These are phyloP conservation scores for Sparidentex hasta DNA, from an alignment of 2,797 vertebrate species.

Conservation along the genomic window DNA sequence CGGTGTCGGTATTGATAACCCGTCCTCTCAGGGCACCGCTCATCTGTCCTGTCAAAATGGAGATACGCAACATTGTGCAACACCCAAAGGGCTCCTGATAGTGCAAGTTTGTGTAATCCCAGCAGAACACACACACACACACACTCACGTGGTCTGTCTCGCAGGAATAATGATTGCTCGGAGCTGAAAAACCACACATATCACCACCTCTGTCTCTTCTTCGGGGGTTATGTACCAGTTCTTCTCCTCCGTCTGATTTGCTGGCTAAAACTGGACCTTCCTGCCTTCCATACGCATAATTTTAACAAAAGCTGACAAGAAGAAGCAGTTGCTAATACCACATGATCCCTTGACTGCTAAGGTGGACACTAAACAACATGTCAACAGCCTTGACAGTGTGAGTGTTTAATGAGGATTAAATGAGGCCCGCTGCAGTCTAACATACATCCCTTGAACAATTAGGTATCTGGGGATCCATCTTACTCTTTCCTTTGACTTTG, in stretches of 20 bases:
- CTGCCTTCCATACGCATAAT: neutral
- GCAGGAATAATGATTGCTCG: neutral
- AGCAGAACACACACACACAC: conserved; percentile 14
- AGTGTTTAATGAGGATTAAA: conserved; percentile 24
- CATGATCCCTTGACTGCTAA: neutral
- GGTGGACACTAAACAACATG: neutral
- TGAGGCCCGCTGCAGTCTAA: conserved; percentile 12
- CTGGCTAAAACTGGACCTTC: conserved; percentile 11
- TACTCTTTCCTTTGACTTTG: conserved; percentile 4
- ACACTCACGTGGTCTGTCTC: neutral
- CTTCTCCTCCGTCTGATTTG: neutral
- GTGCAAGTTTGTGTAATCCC: conserved; percentile 46
- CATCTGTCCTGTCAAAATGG: conserved; percentile 47
- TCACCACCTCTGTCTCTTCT: neutral
- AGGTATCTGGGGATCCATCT: conserved; percentile 1
- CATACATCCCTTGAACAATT: conserved; percentile 11
- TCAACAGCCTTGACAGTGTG: conserved; percentile 21
- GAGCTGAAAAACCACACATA: conserved; percentile 8
- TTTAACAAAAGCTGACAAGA: conserved; percentile 17
- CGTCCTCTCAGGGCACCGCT: conserved; percentile 4
- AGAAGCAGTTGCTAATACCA: conserved; percentile 13
- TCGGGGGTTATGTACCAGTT: neutral
- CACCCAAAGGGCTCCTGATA: conserved; percentile 47
- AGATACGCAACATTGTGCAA: conserved; percentile 66
- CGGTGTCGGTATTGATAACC: neutral